A percentile compares a stretch with the other conserved stretches of the same genome.
Evolutionary conservation across 1,140 invertebrate genomes (phyloP).

Genomic region (Pseudomyrmex cubaensis): DNA sequence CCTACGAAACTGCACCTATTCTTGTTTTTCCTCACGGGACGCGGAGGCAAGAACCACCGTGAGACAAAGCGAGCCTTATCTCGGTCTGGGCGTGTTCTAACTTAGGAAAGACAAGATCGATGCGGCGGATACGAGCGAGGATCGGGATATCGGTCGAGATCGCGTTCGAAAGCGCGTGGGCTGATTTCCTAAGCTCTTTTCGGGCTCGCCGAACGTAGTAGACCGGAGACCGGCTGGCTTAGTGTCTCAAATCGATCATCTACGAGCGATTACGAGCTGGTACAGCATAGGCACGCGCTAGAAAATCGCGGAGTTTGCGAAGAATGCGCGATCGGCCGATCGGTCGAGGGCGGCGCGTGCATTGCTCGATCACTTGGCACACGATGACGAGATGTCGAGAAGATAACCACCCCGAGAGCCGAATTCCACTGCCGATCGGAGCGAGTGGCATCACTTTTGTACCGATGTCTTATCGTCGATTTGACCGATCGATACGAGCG

Average conservation of each 20-base stretch:
- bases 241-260: constrained; percentile 55
- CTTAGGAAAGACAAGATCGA: constrained; percentile 61
- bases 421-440: constrained; percentile 76
- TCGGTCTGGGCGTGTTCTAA: constrained; percentile 27
- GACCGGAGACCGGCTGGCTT: constrained; percentile 63
- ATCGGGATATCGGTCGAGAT: constrained; percentile 61
- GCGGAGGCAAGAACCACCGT: background rate
- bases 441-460: constrained; percentile 75
- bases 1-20: background rate
- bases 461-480: constrained; percentile 75
- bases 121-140: constrained; percentile 34
- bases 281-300: constrained; percentile 3
- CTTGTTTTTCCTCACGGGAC: background rate
- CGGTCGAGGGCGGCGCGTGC: background rate
- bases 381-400: constrained; percentile 66
- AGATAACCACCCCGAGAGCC: constrained; percentile 77
- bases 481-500: constrained; percentile 75
- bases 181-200: constrained; percentile 69
- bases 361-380: background rate
- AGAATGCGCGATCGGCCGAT: background rate
- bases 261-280: constrained; percentile 54
- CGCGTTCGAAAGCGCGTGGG: constrained; percentile 65
- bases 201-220: constrained; percentile 59
- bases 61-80: constrained; percentile 28
- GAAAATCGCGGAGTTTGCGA: background rate